These are phyloP conservation scores for Dinomys branickii DNA, from an alignment of 2,113 vertebrate species.

Conservation along the genomic window DNA sequence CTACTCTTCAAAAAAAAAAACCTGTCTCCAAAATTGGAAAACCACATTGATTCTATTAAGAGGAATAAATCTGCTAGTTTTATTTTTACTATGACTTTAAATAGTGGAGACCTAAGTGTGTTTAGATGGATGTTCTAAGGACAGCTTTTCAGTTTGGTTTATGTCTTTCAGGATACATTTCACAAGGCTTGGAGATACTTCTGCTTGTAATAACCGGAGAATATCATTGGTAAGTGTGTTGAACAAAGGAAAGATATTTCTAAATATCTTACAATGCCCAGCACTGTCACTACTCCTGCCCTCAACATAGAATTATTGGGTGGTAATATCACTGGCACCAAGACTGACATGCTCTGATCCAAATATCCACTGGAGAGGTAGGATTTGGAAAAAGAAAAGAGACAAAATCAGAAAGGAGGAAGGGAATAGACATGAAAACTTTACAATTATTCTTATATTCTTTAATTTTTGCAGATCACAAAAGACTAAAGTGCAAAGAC, in stretches of 20 bases:
- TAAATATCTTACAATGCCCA: not conserved
- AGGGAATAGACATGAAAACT: not conserved
- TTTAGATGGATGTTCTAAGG: not conserved
- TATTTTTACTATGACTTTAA: not conserved
- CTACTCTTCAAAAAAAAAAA: not conserved
- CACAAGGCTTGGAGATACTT: not conserved
- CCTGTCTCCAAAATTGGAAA: not conserved
- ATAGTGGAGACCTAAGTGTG: not conserved
- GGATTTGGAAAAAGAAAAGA: not conserved
- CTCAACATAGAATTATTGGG: not conserved
- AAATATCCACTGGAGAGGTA: not conserved
- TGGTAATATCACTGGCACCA: not conserved
- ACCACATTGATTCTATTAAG: not conserved
- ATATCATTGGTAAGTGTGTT: not conserved
- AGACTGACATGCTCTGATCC: not conserved
- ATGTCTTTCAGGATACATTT: not conserved
- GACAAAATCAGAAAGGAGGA: not conserved
- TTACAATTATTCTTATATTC: not conserved
- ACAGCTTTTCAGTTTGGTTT: not conserved
- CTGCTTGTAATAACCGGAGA: not conserved
- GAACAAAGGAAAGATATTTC: not conserved
- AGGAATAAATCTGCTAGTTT: not conserved
- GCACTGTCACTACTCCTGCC: not conserved
- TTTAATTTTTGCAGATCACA: not conserved
- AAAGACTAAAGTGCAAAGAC: not conserved